phyloP scores from a whole-genome alignment of 2,888 invertebrate species.

The Eustalomyia histrio region DNA sequence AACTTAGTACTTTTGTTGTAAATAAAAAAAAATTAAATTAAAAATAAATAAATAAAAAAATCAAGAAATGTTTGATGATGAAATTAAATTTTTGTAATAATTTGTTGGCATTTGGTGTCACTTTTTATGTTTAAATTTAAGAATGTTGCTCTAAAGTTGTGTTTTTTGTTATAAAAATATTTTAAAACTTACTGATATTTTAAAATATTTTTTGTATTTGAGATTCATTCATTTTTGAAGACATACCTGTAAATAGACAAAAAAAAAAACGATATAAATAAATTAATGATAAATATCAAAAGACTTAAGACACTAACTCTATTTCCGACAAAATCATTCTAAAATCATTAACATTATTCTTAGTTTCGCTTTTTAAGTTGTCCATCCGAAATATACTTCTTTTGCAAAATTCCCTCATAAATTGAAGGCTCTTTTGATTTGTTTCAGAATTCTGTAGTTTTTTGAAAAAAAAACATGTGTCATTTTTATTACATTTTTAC shows the following conservation, averaged over 20 bases:
- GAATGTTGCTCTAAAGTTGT: constrained; percentile 1
- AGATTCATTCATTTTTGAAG: background rate
- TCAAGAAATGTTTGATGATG: background rate
- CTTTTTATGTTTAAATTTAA: background rate
- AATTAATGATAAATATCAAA: constrained; percentile 17
- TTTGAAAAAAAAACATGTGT: too few species aligned
- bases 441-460: too few species aligned
- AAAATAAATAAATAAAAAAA: too few species aligned
- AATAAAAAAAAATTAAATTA: background rate
- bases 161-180: background rate
- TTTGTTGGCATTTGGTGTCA: background rate
- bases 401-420: too few species aligned
- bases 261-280: too few species aligned
- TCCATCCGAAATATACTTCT: too few species aligned
- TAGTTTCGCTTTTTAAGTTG: too few species aligned
- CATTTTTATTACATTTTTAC: too few species aligned
- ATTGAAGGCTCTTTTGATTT: too few species aligned
- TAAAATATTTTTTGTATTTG: background rate
- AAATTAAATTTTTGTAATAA: background rate
- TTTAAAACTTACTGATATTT: background rate
- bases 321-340: too few species aligned
- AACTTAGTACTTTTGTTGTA: constrained; percentile 15
- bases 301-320: constrained; percentile 35
- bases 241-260: constrained; percentile 41
- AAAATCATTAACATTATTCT: too few species aligned